These are phyloP conservation scores for Tursiops truncatus DNA, from an alignment of 2,113 vertebrate species.

Conservation along the genomic window DNA sequence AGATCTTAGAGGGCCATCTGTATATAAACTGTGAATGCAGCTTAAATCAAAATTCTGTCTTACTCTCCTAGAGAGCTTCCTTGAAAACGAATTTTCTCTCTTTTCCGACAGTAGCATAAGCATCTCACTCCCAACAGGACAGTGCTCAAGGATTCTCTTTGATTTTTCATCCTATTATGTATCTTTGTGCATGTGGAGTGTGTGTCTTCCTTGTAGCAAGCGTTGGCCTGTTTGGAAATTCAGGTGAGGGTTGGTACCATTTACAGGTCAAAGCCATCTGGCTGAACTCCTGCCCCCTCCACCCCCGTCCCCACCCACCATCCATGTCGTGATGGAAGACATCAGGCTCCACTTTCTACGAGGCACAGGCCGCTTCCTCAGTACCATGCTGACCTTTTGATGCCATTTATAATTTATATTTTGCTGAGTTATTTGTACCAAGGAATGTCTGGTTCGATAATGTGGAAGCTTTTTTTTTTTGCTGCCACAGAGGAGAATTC, in stretches of 20 bases:
- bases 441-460: slow-evolving; percentile 80
- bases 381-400: slow-evolving; percentile 58
- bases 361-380: slow-evolving; percentile 16
- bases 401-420: slow-evolving; percentile 76
- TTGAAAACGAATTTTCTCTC: not conserved
- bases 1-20: not conserved
- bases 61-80: slow-evolving; percentile 56
- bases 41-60: slow-evolving; percentile 35
- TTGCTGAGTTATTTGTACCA: slow-evolving; percentile 73
- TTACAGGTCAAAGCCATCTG: not conserved
- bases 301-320: no score
- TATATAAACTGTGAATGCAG: not conserved
- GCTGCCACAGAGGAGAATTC: slow-evolving; percentile 69
- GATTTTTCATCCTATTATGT: not conserved
- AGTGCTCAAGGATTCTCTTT: not conserved
- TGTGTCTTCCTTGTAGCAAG: not conserved
- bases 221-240: not conserved
- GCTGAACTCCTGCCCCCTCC: not conserved
- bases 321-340: not conserved
- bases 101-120: not conserved
- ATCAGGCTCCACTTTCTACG: not conserved
- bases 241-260: not conserved
- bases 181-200: not conserved
- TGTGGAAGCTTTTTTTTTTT: slow-evolving; percentile 69
- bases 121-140: not conserved